These are phyloP conservation scores for Drosophila nr. perissopoda DNA, from an alignment of 2,888 invertebrate genomes.

Conservation along the genomic window DNA sequence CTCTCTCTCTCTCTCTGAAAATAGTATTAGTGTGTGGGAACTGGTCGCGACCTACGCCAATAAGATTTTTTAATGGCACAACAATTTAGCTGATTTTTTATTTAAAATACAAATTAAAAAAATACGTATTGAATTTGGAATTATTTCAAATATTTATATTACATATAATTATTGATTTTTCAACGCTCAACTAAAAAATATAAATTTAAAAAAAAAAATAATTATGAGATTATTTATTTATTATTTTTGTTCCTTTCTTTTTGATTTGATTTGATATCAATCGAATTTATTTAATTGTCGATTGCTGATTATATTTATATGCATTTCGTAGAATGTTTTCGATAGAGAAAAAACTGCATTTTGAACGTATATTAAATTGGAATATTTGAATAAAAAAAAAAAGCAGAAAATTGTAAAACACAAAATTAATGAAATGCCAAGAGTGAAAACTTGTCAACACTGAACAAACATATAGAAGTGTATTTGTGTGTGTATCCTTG, in stretches of 20 bases:
- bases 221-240: neutral
- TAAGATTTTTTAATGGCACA: neutral
- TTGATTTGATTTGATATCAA: neutral
- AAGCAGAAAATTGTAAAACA: neutral
- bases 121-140: neutral
- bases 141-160: neutral
- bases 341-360: neutral
- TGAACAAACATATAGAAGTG: neutral
- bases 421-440: no score
- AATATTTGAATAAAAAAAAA: neutral
- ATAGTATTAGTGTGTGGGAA: neutral
- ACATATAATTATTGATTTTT: neutral
- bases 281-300: neutral
- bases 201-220: neutral
- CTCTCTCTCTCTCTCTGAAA: neutral
- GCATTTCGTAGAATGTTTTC: neutral
- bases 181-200: neutral
- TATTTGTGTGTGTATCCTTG: neutral
- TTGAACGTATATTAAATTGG: neutral
- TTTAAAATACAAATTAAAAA: neutral
- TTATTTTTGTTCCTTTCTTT: neutral
- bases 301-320: neutral
- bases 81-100: neutral
- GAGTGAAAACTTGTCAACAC: neutral
- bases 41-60: constrained; percentile 28